Conservation (phyloP, 2,113 vertebrate species). For the Speoplatyrhinus poulsoni region DNA sequence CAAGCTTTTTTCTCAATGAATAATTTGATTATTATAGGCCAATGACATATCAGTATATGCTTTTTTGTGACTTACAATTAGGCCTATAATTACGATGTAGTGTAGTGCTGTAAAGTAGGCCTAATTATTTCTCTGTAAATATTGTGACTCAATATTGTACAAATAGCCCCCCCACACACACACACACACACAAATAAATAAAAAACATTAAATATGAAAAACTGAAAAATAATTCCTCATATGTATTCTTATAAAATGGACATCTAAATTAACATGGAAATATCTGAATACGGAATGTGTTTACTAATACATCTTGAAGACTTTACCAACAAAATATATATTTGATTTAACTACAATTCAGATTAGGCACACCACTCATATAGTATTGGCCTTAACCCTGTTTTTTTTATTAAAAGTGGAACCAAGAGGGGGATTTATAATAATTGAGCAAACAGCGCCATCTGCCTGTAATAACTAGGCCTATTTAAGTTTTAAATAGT, state of each 20-base stretch:
- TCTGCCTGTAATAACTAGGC: constrained; percentile 24
- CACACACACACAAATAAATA: constrained; percentile 9
- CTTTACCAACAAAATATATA: background rate
- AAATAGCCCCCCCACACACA: constrained; percentile 53
- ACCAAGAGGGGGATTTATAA: background rate
- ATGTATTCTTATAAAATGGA: too few relatives aligned
- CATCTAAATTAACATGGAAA: too few relatives aligned
- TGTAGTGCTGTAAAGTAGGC: constrained; percentile 81
- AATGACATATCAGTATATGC: constrained; percentile 12
- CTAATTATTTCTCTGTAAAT: constrained; percentile 88
- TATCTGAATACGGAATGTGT: background rate
- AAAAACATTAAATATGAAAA: too few relatives aligned
- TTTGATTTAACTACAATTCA: background rate
- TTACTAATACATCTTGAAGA: background rate
- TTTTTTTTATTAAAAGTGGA: background rate
- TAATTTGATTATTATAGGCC: background rate
- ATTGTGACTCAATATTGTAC: constrained; percentile 88
- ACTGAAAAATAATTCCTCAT: too few relatives aligned
- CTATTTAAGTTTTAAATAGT: too few relatives aligned
- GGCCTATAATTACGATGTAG: constrained; percentile 17
- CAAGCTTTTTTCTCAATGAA: background rate
- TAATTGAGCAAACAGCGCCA: constrained; percentile 17
- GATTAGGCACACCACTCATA: background rate
- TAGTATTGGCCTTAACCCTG: background rate
- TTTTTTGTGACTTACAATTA: background rate